Evolutionary conservation across 2,797 vertebrate species (phyloP).

Genomic region (Lepus townsendii): DNA sequence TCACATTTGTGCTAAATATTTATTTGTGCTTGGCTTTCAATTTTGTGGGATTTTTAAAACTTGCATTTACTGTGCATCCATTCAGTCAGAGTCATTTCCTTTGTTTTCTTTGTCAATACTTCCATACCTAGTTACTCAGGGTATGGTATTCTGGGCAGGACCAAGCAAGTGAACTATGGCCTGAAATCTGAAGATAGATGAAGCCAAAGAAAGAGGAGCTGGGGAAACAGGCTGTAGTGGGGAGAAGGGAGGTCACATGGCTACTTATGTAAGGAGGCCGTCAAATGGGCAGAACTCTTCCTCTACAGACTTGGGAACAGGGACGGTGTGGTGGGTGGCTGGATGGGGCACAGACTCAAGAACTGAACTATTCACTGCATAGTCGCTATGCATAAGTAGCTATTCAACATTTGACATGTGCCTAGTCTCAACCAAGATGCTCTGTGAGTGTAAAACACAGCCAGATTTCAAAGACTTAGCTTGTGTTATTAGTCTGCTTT

Average conservation of each 20-base stretch:
- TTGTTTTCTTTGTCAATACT: background rate
- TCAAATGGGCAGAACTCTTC: background rate
- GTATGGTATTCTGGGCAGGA: background rate
- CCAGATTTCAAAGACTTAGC: background rate
- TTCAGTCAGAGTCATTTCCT: background rate
- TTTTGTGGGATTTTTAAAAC: background rate
- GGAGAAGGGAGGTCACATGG: background rate
- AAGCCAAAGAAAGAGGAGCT: background rate
- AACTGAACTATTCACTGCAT: background rate
- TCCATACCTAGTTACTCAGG: background rate
- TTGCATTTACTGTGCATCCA: background rate
- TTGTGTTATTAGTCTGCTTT: too few species aligned
- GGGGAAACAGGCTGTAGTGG: background rate
- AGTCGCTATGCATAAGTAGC: background rate
- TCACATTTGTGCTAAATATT: background rate
- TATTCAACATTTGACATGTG: background rate
- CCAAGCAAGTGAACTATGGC: background rate
- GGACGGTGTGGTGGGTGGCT: background rate
- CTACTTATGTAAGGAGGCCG: background rate
- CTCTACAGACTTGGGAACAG: too few species aligned
- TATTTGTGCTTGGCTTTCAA: background rate
- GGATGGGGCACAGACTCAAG: fast-evolving
- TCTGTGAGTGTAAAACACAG: background rate
- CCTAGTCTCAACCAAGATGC: background rate
- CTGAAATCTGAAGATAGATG: background rate